Evolutionary conservation across 2,113 vertebrate species (phyloP).

Genomic region (Corapipo altera): DNA sequence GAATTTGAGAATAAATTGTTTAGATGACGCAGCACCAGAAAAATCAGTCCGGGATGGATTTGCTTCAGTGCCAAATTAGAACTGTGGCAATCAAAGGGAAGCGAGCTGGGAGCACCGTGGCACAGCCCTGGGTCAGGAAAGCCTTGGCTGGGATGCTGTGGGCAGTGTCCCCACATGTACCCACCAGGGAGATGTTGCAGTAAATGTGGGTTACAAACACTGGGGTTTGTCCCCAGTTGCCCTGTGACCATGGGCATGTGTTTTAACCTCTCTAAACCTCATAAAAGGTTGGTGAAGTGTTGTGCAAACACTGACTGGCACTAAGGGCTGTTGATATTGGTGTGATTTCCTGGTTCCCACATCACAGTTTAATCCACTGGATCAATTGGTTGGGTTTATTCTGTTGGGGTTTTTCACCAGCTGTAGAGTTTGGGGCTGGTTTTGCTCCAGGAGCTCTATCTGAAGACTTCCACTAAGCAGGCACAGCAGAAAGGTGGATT

Average conservation of each 20-base stretch:
- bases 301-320: neutral
- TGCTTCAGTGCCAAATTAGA: neutral
- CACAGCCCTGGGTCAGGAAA: neutral
- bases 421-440: neutral
- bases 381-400: neutral
- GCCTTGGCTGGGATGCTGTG: neutral
- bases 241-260: neutral
- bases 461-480: neutral
- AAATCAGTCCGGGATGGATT: neutral
- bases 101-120: rapidly evolving
- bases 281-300: neutral
- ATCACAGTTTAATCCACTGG: neutral
- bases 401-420: neutral
- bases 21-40: neutral
- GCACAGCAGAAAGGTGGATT: neutral
- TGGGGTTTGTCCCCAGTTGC: neutral
- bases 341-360: neutral
- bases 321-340: neutral
- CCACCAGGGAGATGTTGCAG: rapidly evolving
- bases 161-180: neutral
- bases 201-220: neutral
- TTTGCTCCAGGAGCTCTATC: neutral
- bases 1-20: constrained; percentile 2
- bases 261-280: neutral
- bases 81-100: neutral